These are phyloP conservation scores for Centruroides sculpturatus DNA, from an alignment of 1,140 invertebrate species.

Conservation along the genomic window DNA sequence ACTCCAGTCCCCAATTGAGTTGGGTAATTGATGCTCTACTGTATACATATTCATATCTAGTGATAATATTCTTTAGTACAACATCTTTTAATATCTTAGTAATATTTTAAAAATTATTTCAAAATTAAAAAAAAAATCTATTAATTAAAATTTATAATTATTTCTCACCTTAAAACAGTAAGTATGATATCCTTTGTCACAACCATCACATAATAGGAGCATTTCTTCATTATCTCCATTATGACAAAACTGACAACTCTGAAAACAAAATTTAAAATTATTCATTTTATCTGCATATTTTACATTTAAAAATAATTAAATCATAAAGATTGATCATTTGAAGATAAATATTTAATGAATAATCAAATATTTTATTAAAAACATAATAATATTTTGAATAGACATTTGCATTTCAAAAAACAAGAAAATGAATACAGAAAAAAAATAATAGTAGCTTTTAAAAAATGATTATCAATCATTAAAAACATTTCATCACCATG, in stretches of 20 bases:
- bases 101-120: not conserved
- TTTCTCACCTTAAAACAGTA: conserved; percentile 70
- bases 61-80: no score
- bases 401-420: no score
- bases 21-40: no score
- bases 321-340: not conserved
- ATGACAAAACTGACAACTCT: conserved; percentile 94
- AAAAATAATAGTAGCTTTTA: no score
- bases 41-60: no score
- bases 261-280: conserved; percentile 31
- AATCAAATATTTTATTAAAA: no score
- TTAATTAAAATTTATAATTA: not conserved
- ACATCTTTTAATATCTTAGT: not conserved
- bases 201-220: conserved; percentile 85
- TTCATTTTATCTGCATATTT: not conserved
- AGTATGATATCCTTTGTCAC: conserved; percentile 94
- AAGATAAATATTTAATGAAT: no score
- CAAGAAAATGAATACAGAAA: no score
- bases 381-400: no score
- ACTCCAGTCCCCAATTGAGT: no score
- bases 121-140: not conserved
- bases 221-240: conserved; percentile 92
- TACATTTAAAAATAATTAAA: not conserved
- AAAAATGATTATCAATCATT: no score
- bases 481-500: no score